A percentile compares a stretch with the other conserved stretches of the same genome.
These are phyloP conservation scores for Reticulitermes lucifugus DNA, from an alignment of 2,888 invertebrate genomes.

Conservation along the genomic window DNA sequence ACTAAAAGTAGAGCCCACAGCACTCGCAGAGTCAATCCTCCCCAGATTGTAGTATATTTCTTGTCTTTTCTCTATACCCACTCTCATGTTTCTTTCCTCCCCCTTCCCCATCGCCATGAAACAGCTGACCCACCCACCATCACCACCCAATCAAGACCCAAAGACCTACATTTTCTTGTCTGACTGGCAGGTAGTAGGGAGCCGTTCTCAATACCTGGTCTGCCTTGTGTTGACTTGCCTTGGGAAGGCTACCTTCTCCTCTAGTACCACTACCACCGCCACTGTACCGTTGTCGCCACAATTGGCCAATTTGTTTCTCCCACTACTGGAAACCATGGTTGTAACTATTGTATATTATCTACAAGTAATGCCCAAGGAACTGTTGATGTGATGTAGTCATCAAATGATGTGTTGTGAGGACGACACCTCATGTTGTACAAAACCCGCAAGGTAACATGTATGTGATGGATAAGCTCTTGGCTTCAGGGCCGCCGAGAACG, in stretches of 20 bases:
- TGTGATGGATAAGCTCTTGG: no score
- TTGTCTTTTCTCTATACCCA: constrained; percentile 5
- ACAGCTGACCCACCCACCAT: constrained; percentile 36
- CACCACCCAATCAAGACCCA: constrained; percentile 33
- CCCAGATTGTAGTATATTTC: neutral
- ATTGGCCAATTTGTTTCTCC: constrained; percentile 17
- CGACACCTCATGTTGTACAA: neutral
- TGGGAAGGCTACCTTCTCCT: constrained; percentile 29
- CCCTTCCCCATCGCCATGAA: constrained; percentile 18
- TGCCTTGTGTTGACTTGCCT: constrained; percentile 21
- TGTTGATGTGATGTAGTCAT: neutral
- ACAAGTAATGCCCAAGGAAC: neutral
- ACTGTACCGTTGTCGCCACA: constrained; percentile 1
- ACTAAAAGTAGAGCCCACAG: constrained; percentile 16
- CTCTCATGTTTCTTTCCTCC: neutral
- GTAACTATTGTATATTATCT: neutral
- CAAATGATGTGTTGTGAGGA: neutral
- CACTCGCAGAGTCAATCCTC: constrained; percentile 10
- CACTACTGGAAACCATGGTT: neutral
- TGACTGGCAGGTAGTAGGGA: constrained; percentile 19
- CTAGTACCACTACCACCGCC: constrained; percentile 13
- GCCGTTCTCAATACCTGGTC: constrained; percentile 4
- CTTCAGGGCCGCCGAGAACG: no score
- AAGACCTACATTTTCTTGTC: constrained; percentile 29
- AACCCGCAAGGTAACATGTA: no score